A percentile compares a stretch with the other conserved stretches of the same genome.
Evolutionary conservation across 2,113 vertebrate genomes (phyloP).

Genomic region (Sakesphorus luctuosus): DNA sequence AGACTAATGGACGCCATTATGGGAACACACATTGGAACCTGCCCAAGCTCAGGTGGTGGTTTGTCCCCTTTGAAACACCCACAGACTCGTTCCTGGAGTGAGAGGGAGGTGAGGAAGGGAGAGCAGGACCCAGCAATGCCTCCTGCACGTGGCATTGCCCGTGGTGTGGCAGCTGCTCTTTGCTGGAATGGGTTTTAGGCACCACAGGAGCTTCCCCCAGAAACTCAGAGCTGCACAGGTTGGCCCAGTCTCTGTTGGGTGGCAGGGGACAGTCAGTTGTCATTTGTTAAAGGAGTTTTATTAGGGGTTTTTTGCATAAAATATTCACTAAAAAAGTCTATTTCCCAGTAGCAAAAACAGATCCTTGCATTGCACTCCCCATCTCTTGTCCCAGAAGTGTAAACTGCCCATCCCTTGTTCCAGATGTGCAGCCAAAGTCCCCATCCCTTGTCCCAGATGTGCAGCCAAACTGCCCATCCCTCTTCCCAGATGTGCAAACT

Average conservation of each 20-base stretch:
- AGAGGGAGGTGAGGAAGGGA: neutral
- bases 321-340: neutral
- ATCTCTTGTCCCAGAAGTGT: too few relatives aligned
- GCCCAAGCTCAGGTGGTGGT: neutral
- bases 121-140: neutral
- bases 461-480: too few relatives aligned
- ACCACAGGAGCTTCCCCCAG: neutral
- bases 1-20: slow-evolving; percentile 52
- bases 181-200: neutral
- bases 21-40: neutral
- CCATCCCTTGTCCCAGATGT: neutral
- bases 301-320: neutral
- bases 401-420: neutral
- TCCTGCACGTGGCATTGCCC: neutral
- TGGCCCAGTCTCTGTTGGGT: too few relatives aligned
- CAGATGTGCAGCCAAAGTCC: neutral
- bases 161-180: neutral
- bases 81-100: rapidly evolving
- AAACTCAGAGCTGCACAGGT: too few relatives aligned
- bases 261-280: neutral
- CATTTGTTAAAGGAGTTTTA: neutral
- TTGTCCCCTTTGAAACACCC: neutral
- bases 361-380: neutral
- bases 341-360: neutral
- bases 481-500: neutral